phyloP scores from a whole-genome alignment of 2,888 invertebrate species.

The Scaptomyza reducta region DNA sequence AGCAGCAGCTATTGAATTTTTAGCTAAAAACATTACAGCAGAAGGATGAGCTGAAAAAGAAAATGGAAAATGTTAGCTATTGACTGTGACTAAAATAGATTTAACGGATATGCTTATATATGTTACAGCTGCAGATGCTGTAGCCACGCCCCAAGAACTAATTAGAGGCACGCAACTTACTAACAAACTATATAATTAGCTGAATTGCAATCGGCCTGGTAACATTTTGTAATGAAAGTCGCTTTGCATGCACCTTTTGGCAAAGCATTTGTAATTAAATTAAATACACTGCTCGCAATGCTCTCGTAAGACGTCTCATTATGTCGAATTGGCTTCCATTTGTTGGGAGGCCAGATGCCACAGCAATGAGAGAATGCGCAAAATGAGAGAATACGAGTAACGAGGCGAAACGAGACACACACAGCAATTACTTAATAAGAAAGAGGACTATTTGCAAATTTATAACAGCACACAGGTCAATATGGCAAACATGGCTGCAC shows the following conservation, averaged over 20 bases:
- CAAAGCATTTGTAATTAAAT: constrained; percentile 20
- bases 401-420: neutral
- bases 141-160: neutral
- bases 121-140: neutral
- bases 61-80: too few relatives aligned
- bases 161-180: constrained; percentile 10
- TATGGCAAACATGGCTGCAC: constrained; percentile 25
- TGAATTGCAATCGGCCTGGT: constrained; percentile 6
- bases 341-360: neutral
- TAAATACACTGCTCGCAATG: constrained; percentile 2
- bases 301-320: constrained; percentile 28
- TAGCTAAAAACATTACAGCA: constrained; percentile 57
- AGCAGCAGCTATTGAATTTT: constrained; percentile 69
- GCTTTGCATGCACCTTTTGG: constrained; percentile 5
- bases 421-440: constrained; percentile 57
- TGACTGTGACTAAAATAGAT: neutral
- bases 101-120: constrained; percentile 8
- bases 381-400: neutral
- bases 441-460: constrained; percentile 53
- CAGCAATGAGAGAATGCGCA: neutral
- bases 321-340: constrained; percentile 41
- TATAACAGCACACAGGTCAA: constrained; percentile 42
- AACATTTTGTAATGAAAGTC: constrained; percentile 1
- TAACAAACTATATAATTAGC: constrained; percentile 13
- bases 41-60: too few relatives aligned